Evolutionary conservation across 2,797 vertebrate species (phyloP), one percentile per base, ranked within the genome.

Genomic region (Spinus olivaceus): DNA sequence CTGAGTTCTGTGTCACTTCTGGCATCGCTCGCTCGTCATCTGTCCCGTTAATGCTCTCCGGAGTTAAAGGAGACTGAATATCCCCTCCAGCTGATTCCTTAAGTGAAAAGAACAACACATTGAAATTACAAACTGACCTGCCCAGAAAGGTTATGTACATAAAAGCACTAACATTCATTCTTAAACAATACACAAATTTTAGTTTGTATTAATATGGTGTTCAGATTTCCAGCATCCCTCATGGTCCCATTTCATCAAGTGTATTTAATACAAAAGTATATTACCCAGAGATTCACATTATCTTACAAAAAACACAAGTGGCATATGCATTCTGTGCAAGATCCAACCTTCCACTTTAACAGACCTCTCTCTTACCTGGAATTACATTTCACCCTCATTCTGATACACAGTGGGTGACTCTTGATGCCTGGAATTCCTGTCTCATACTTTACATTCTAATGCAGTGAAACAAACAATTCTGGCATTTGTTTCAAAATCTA

Each of bases 51-150:
- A 99, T 98, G 83, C 97, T 99, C 97, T 99, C 99, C 19, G 99
- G 99, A 54, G 98, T 99, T 97, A 99, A 98, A 95, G 99, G 99
- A 97, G 99, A 99, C 50, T 99, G 98, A 81, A 99, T 98, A 92
- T 99, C 99, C 47, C 99, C 99, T 35, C 98, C 99, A 72, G 99
- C 99, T 81, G 99, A 99, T 97, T 99, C 99, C 99, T 99, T 91
- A 53, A 91, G 86, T 59, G 90, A 95, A 96, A 71, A 50, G 94
- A 92, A 88, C 30, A 94, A 92, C 46, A 95, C 14, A 12, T 84
- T 51, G 94, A 42, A 84, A 44, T 96, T 83, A 96, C 9, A 83
- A 63, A 90, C 20, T 56, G 54, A 30, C 14, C 46, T 88, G 51
- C 25, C 69, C n/a, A 67, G 37, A 44, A 87, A 70, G 19, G 32